A percentile compares a stretch with the other conserved stretches of the same genome.
Conservation (phyloP, 1,140 invertebrate genomes). For the Aporrectodea caliginosa region DNA sequence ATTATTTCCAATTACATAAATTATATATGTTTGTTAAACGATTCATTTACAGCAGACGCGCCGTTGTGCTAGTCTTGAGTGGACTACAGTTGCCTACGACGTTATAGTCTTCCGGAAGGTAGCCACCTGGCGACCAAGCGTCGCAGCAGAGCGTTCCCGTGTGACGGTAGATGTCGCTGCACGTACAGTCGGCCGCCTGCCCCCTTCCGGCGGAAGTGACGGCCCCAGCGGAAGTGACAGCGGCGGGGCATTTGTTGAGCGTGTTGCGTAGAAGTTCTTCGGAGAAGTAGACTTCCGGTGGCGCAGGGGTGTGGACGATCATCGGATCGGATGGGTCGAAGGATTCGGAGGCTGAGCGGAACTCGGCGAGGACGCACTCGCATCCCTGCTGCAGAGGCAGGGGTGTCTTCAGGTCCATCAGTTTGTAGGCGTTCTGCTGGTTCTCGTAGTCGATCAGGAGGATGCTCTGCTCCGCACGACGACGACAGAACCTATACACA, state of each 20-base stretch:
- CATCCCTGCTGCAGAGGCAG: not conserved
- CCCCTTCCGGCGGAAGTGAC: not conserved
- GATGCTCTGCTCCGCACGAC: slow-evolving; percentile 6
- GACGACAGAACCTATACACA: not conserved
- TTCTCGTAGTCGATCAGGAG: slow-evolving; percentile 20
- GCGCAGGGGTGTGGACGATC: not conserved
- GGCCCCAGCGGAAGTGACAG: too few relatives aligned
- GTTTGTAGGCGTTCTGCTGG: slow-evolving; percentile 3
- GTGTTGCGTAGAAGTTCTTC: not conserved
- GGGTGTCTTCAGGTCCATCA: not conserved
- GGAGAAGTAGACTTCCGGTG: not conserved
- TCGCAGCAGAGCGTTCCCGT: not conserved
- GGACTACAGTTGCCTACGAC: not conserved
- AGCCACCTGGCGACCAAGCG: not conserved
- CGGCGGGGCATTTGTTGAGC: not conserved
- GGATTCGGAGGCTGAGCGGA: not conserved
- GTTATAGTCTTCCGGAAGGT: not conserved
- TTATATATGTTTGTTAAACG: too few relatives aligned
- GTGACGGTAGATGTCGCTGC: not conserved
- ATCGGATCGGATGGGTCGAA: not conserved
- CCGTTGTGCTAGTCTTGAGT: not conserved
- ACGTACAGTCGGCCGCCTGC: not conserved
- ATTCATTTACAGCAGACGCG: not conserved
- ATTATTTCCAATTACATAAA: too few relatives aligned
- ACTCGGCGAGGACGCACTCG: not conserved